phyloP scores from a whole-genome alignment of 2,797 vertebrate genomes.

The Poecilia picta region DNA sequence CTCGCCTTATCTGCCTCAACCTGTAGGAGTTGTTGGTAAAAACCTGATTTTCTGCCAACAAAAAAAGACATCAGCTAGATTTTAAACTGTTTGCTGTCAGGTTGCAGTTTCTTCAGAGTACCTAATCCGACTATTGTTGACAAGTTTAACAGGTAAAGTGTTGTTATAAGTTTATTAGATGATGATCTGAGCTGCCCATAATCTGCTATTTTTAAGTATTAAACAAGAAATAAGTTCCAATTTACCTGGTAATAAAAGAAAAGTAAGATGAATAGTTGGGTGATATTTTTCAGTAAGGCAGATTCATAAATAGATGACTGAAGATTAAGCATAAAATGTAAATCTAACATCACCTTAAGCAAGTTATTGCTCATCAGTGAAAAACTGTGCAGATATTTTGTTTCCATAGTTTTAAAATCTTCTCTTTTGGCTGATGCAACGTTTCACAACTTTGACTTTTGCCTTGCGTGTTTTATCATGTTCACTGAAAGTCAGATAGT shows the following conservation, averaged over 20 bases:
- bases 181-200: not conserved
- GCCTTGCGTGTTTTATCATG: conserved; percentile 4
- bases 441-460: conserved; percentile 5
- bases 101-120: conserved; percentile 5
- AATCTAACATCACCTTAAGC: not conserved
- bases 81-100: not conserved
- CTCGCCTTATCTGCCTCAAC: conserved; percentile 30
- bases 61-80: not conserved
- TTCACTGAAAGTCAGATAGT: conserved; percentile 7
- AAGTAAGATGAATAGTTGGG: not conserved
- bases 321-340: not conserved
- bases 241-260: not conserved
- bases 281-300: not conserved
- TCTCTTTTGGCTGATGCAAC: not conserved
- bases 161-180: not conserved
- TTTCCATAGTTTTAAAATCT: not conserved
- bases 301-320: not conserved
- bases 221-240: not conserved
- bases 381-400: not conserved
- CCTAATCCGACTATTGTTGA: not conserved
- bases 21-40: conserved; percentile 9
- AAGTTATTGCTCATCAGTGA: not conserved
- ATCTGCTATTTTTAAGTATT: not conserved
- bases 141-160: not conserved
- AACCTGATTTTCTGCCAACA: not conserved